These are phyloP conservation scores for Plumapathes pennacea DNA, from an alignment of 92 coral and sea anemone genomes.

Conservation along the genomic window DNA sequence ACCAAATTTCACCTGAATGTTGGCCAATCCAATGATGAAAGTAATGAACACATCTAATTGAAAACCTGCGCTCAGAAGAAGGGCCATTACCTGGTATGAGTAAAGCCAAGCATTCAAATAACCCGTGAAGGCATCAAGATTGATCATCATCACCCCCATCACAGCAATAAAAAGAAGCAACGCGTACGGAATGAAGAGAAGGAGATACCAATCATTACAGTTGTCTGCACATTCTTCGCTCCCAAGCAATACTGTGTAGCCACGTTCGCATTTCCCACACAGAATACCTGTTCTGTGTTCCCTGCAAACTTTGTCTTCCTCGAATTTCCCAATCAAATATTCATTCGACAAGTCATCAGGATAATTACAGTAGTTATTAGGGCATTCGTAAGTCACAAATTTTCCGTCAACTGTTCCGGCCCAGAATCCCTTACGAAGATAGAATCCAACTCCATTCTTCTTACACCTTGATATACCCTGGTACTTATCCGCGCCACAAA, in stretches of 20 bases:
- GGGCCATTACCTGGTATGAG: conserved; percentile 81
- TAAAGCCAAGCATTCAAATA: conserved; percentile 95
- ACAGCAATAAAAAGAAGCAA: conserved; percentile 52
- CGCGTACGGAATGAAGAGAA: conserved; percentile 50
- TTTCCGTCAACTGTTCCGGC: conserved; percentile 53
- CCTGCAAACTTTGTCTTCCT: conserved; percentile 22
- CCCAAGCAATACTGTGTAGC: conserved; percentile 63
- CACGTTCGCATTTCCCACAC: conserved; percentile 74
- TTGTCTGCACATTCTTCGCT: conserved; percentile 46
- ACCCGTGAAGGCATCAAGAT: conserved; percentile 82
- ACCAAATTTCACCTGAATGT: conserved; percentile 44
- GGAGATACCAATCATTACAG: conserved; percentile 57
- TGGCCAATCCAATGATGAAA: conserved; percentile 66
- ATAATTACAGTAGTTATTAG: conserved; percentile 62
- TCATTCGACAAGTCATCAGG: neutral
- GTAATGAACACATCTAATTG: conserved; percentile 55
- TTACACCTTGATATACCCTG: conserved; percentile 71
- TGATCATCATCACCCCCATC: conserved; percentile 58
- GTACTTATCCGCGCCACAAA: conserved; percentile 37
- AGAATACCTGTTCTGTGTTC: conserved; percentile 49
- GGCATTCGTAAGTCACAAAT: conserved; percentile 74
- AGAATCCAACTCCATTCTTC: conserved; percentile 33
- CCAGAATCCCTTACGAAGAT: conserved; percentile 82
- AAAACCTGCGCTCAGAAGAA: conserved; percentile 56
- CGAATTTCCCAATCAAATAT: conserved; percentile 32